Evolutionary conservation across 2,797 vertebrate genomes (phyloP).

Genomic region (Alectoris magna): DNA sequence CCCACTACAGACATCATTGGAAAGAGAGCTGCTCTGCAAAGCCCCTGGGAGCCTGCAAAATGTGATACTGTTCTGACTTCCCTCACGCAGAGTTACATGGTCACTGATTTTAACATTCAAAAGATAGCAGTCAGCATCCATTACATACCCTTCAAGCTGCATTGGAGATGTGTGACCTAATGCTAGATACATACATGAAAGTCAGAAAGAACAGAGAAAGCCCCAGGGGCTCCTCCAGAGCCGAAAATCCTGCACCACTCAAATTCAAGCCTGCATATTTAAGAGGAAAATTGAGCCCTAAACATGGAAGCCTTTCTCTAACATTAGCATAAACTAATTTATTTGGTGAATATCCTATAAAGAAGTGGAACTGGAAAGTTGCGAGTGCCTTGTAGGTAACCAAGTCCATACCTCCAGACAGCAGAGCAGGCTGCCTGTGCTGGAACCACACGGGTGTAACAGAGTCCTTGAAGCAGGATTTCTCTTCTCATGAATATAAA

Average conservation of each 20-base stretch:
- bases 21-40: slow-evolving; percentile 8
- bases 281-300: slow-evolving; percentile 17
- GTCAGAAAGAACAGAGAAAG: slow-evolving; percentile 67
- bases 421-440: not conserved
- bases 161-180: slow-evolving; percentile 64
- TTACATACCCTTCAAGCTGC: slow-evolving; percentile 69
- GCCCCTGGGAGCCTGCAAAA: slow-evolving; percentile 52
- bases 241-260: slow-evolving; percentile 30
- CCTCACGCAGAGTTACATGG: slow-evolving; percentile 42
- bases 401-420: not conserved
- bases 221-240: slow-evolving; percentile 43
- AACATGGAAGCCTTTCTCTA: not conserved
- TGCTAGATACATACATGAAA: slow-evolving; percentile 63
- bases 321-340: slow-evolving; percentile 47
- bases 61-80: slow-evolving; percentile 52
- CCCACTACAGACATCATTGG: not conserved
- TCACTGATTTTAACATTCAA: slow-evolving; percentile 69
- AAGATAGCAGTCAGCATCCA: slow-evolving; percentile 66
- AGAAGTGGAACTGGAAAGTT: not conserved
- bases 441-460: not conserved
- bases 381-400: not conserved
- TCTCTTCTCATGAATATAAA: slow-evolving; percentile 22
- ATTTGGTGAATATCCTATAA: slow-evolving; percentile 14
- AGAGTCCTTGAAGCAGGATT: not conserved
- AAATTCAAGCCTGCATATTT: slow-evolving; percentile 22